Evolutionary conservation across 1,140 invertebrate genomes (phyloP).

Genomic region (Pygmarrhopalites habei): DNA sequence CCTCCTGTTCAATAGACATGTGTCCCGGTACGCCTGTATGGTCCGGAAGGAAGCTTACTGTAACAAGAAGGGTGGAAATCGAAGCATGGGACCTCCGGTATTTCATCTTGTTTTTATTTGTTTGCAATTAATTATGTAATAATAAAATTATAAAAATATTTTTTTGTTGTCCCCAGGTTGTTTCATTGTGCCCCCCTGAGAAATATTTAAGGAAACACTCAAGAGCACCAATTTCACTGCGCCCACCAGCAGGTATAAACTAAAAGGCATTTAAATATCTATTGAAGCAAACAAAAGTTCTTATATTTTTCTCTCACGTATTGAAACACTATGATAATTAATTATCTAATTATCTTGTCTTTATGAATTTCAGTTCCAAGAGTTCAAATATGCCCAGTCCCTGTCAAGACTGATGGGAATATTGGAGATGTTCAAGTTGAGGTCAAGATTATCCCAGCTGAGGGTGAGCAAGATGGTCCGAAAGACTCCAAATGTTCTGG

Average conservation of each 20-base stretch:
- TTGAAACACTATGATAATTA: not conserved
- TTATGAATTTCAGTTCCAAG: slow-evolving; percentile 17
- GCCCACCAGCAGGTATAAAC: slow-evolving; percentile 19
- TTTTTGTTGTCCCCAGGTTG: too few species aligned
- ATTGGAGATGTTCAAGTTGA: not conserved
- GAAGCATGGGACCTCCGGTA: slow-evolving; percentile 30
- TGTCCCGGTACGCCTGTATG: slow-evolving; percentile 20
- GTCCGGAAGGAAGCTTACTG: slow-evolving; percentile 27
- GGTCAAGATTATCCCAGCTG: not conserved
- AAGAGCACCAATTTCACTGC: slow-evolving; percentile 25
- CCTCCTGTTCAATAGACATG: too few species aligned
- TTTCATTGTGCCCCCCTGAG: slow-evolving; percentile 27
- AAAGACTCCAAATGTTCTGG: not conserved
- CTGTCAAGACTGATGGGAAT: not conserved
- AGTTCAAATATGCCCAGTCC: not conserved
- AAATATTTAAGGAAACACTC: slow-evolving; percentile 34
- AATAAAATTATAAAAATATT: too few species aligned
- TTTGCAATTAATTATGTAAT: too few species aligned
- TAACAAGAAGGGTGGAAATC: slow-evolving; percentile 18
- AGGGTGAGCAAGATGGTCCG: too few species aligned
- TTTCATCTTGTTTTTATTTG: too few species aligned
- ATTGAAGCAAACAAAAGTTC: too few species aligned
- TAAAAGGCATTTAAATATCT: too few species aligned
- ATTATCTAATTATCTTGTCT: too few species aligned
- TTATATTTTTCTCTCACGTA: not conserved